A percentile compares a stretch with the other conserved stretches of the same genome.
Conservation (phyloP, 1,140 invertebrate species). For the Tetraneura akinire region DNA sequence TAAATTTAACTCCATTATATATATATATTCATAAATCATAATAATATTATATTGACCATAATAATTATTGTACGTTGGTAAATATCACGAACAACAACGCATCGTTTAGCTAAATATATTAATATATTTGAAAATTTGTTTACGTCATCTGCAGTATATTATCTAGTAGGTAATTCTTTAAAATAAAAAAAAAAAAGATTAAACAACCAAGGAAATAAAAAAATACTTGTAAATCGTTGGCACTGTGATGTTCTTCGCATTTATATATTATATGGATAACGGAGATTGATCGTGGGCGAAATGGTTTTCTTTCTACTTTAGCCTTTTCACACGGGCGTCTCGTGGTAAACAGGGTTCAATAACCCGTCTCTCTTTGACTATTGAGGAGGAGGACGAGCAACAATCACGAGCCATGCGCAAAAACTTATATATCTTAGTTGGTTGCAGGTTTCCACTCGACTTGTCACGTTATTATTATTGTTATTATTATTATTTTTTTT, state of each 20-base stretch:
- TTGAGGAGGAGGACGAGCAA: background rate
- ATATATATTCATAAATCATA: too few relatives aligned
- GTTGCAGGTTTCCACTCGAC: conserved; percentile 4
- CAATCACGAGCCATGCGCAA: background rate
- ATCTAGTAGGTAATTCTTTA: background rate
- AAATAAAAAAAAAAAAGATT: background rate
- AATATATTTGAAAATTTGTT: too few relatives aligned
- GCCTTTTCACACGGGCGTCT: background rate
- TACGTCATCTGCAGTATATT: background rate
- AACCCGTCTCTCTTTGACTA: background rate
- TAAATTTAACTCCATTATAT: too few relatives aligned
- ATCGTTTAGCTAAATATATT: too few relatives aligned
- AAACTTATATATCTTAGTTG: background rate
- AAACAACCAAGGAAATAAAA: background rate
- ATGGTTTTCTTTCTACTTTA: background rate
- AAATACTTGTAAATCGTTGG: background rate
- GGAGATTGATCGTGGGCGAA: background rate
- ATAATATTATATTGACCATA: too few relatives aligned
- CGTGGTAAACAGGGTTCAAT: background rate
- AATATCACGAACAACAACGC: too few relatives aligned
- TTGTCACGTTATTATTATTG: background rate
- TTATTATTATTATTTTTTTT: background rate
- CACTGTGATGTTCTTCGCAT: too few relatives aligned
- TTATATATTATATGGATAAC: too few relatives aligned
- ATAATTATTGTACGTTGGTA: too few relatives aligned